Base-by-base conservation (phyloP, 92 coral and sea anemone genomes). In the Virgularia gustaviana region DNA sequence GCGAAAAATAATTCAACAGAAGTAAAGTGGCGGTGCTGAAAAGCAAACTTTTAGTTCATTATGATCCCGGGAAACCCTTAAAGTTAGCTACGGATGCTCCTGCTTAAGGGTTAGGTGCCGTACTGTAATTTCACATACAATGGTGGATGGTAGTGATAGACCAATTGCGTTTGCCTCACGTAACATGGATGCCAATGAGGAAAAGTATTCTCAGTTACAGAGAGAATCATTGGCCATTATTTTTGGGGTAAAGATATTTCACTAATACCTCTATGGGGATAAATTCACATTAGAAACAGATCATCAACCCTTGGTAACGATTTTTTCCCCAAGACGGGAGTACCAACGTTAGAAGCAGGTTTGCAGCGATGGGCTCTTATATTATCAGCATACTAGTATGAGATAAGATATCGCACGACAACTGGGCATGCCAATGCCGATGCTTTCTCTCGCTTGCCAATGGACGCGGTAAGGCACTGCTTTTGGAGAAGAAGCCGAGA, bases 121-220 rank as follows among this genome's bases (percentile, higher is more conserved):
- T n/a, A n/a, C n/a, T n/a, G n/a, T 72, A 2, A 52, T 86, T 25
- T 47, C 79, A 1, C 85, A 86, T 38, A 23, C 38, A 4, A 47
- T 77, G 9, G 45, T 72, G 27, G 29, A 62, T 19, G 82, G 78
- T 6, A 57, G 31, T 44, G 84, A 81, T 47, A n/a, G n/a, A n/a
- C n/a, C n/a, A n/a, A n/a, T n/a, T n/a, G n/a, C n/a, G n/a, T n/a
- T n/a, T n/a, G n/a, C n/a, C n/a, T n/a, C n/a, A n/a, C n/a, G n/a
- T n/a, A n/a, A n/a, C n/a, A n/a, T n/a, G n/a, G n/a, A n/a, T n/a
- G n/a, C n/a, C 34, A 77, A 79, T 16, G 90, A 82, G 62, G 35
- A 77, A 16, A 86, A 86, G 20, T 84, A 84, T 31, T 53, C 72
- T 12, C 81, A 84, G 8, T 73, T 84, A 1, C 85, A 84, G 24